Conservation (phyloP, 92 coral and sea anemone genomes). For the Porites evermanni region DNA sequence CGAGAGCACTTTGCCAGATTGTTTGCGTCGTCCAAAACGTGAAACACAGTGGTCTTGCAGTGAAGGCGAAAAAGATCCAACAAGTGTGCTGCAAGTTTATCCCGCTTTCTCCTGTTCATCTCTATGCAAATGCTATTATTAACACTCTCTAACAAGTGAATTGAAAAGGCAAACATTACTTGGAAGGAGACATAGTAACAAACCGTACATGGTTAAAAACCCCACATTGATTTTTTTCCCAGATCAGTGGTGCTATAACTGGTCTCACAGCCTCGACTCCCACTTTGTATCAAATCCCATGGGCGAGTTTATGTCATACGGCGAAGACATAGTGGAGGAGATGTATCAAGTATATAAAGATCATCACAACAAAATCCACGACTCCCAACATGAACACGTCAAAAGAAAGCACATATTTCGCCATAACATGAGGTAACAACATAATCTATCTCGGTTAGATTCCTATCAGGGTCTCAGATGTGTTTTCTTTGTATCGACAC, state of each 20-base stretch:
- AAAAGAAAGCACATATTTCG: constrained; percentile 91
- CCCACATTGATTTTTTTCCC: neutral
- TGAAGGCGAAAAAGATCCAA: no score
- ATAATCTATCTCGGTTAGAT: neutral
- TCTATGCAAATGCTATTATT: no score
- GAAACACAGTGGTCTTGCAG: no score
- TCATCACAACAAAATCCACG: constrained; percentile 79
- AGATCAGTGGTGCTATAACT: constrained; percentile 93
- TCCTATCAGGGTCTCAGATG: neutral
- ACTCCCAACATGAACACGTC: constrained; percentile 75
- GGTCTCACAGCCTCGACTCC: constrained; percentile 87
- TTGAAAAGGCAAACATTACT: neutral
- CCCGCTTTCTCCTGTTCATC: no score
- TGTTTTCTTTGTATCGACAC: no score
- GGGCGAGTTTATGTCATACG: constrained; percentile 97
- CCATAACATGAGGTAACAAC: constrained; percentile 91
- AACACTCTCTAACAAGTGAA: neutral
- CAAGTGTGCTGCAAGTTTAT: no score
- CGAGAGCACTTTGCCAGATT: no score
- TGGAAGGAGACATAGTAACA: neutral
- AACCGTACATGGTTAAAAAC: neutral
- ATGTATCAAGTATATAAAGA: constrained; percentile 81
- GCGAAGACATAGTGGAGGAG: constrained; percentile 72
- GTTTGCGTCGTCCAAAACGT: no score
- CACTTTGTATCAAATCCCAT: constrained; percentile 94